A percentile compares a stretch with the other conserved stretches of the same genome.
These are phyloP conservation scores for Zapornia atra DNA, from an alignment of 2,113 vertebrate genomes.

Conservation along the genomic window DNA sequence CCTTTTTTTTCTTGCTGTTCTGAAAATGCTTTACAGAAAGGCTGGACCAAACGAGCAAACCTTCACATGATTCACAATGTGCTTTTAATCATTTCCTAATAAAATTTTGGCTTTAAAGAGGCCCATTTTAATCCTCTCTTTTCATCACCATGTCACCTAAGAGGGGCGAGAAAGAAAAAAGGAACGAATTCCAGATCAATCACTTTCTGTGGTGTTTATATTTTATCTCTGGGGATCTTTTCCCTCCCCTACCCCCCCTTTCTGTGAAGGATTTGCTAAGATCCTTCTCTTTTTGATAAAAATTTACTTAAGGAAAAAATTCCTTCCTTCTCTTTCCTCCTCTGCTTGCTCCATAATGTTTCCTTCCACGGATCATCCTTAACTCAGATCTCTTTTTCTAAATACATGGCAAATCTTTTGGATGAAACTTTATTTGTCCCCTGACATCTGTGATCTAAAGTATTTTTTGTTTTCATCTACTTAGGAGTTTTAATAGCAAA, in stretches of 20 bases:
- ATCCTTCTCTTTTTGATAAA: not conserved
- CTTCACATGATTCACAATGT: not conserved
- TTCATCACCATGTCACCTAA: not conserved
- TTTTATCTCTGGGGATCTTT: not conserved
- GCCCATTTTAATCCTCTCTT: not conserved
- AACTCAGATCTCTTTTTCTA: not conserved
- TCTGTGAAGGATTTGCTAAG: not conserved
- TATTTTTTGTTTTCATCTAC: not conserved
- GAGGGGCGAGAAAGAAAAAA: not conserved
- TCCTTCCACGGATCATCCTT: not conserved
- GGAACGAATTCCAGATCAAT: not conserved
- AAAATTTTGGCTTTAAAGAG: conserved; percentile 1
- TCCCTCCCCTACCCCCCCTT: not conserved
- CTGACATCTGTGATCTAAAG: not conserved
- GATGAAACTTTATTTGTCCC: not conserved
- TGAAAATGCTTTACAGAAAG: not conserved
- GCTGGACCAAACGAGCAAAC: not conserved
- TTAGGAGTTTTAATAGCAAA: not conserved
- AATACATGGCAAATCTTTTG: not conserved
- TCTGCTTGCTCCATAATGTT: not conserved
- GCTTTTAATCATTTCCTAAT: conserved; percentile 19
- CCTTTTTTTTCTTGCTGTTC: not conserved
- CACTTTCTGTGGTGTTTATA: not conserved
- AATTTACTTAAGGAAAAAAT: rapidly evolving
- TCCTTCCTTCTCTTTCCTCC: not conserved